Percentiles rank a stretch among this genome's conserved stretches.
Conservation (phyloP, 2,113 vertebrate genomes). For the Guaruba guarouba region DNA sequence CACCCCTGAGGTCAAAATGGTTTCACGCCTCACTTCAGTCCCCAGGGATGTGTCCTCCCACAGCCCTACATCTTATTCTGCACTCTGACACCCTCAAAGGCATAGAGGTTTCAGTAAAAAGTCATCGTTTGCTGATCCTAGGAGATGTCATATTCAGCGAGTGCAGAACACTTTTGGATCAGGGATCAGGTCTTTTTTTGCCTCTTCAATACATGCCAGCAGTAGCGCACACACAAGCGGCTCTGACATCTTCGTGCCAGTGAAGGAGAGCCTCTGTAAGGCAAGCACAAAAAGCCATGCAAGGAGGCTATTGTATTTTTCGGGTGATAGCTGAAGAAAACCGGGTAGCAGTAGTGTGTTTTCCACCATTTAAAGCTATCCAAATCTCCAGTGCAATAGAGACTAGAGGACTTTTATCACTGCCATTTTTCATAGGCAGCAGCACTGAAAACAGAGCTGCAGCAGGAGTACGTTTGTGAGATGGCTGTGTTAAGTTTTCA, state of each 20-base stretch:
- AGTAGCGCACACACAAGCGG: neutral
- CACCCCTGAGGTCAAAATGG: neutral
- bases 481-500: conserved; percentile 16
- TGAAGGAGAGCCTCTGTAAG: neutral
- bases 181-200: neutral
- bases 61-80: neutral
- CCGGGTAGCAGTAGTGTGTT: neutral
- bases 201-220: neutral
- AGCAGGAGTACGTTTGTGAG: neutral
- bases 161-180: neutral
- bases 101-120: neutral
- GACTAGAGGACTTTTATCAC: neutral
- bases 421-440: neutral
- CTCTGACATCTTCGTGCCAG: neutral
- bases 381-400: neutral
- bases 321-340: neutral
- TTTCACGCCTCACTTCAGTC: neutral
- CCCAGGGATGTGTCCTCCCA: rapidly evolving
- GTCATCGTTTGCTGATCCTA: neutral
- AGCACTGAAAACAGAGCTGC: neutral
- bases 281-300: rapidly evolving
- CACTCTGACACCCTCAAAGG: neutral
- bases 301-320: neutral
- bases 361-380: neutral
- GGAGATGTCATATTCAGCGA: neutral